A percentile compares a stretch with the other conserved stretches of the same genome.
These are phyloP conservation scores for Grantiella picta DNA, from an alignment of 2,113 vertebrate genomes.

Conservation along the genomic window DNA sequence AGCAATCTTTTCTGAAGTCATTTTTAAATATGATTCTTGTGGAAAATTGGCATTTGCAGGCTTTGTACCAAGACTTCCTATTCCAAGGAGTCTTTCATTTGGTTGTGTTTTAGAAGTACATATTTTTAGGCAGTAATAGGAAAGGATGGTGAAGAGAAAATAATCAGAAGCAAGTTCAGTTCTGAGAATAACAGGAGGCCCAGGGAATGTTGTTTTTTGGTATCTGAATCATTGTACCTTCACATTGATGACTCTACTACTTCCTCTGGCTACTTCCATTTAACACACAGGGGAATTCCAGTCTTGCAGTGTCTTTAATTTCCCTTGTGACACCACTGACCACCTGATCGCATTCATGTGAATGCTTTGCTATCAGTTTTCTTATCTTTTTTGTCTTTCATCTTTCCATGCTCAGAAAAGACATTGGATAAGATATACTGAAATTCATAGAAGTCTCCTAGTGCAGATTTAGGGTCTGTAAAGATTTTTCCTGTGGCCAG, in stretches of 20 bases:
- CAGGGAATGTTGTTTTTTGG: background rate
- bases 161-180: background rate
- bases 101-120: background rate
- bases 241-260: background rate
- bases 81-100: background rate
- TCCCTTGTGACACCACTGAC: background rate
- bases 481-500: background rate
- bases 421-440: background rate
- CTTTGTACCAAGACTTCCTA: background rate
- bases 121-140: background rate
- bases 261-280: background rate
- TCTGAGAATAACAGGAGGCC: background rate
- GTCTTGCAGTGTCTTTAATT: background rate
- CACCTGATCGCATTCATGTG: rapidly evolving
- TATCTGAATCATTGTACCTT: background rate
- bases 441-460: background rate
- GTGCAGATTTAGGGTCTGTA: background rate
- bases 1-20: background rate
- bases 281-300: background rate
- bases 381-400: background rate
- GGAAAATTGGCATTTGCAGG: slow-evolving; percentile 13
- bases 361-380: background rate
- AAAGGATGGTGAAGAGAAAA: background rate
- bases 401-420: background rate
- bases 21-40: slow-evolving; percentile 29